A percentile compares a stretch with the other conserved stretches of the same genome.
These are phyloP conservation scores for Itoplectis maculator DNA, from an alignment of 2,888 invertebrate genomes.

Conservation along the genomic window DNA sequence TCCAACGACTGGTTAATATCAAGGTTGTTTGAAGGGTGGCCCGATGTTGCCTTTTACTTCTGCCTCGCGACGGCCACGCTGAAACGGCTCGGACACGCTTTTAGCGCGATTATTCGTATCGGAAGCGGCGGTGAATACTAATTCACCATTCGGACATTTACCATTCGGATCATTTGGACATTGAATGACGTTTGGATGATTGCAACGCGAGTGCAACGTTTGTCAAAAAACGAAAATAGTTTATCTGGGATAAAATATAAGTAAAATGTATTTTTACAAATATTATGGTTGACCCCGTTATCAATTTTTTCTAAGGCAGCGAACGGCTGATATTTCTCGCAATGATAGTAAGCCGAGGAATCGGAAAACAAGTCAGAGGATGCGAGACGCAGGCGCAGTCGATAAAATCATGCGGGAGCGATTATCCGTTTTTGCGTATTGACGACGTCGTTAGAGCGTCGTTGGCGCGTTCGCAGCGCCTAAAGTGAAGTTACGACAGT, in stretches of 20 bases:
- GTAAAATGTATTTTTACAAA: too few relatives aligned
- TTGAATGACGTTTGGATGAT: neutral
- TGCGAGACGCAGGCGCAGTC: neutral
- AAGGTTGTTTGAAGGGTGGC: slow-evolving; percentile 80
- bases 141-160: neutral
- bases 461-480: neutral
- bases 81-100: slow-evolving; percentile 8
- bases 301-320: too few relatives aligned
- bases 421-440: neutral
- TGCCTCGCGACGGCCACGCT: slow-evolving; percentile 27
- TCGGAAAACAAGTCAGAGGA: neutral
- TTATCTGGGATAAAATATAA: too few relatives aligned
- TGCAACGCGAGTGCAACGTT: neutral
- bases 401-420: neutral
- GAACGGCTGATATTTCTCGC: neutral
- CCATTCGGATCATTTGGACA: too few relatives aligned
- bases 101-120: slow-evolving; percentile 29
- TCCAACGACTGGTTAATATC: slow-evolving; percentile 81
- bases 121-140: neutral
- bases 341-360: neutral
- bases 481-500: slow-evolving; percentile 19
- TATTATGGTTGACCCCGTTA: too few relatives aligned
- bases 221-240: too few relatives aligned
- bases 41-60: slow-evolving; percentile 55
- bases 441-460: neutral